Percentiles rank a stretch among this genome's conserved stretches.
phyloP scores from a whole-genome alignment of 2,113 vertebrate genomes.

The Apistogramma diplotaenia region DNA sequence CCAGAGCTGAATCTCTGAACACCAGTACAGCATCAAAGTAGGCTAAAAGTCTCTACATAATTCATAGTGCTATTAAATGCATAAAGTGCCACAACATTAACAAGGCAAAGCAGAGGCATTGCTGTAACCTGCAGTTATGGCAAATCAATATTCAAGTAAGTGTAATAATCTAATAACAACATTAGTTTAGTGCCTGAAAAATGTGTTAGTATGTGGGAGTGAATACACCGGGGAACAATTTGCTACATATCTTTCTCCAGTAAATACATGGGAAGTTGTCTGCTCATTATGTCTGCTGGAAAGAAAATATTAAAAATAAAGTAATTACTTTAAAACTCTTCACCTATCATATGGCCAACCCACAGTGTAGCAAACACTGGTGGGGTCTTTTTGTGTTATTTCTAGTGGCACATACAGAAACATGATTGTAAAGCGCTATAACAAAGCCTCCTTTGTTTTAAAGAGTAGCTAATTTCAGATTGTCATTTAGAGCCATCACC shows the following conservation, averaged over 20 bases:
- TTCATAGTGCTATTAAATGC: conserved; percentile 47
- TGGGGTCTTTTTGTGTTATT: neutral
- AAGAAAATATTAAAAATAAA: conserved; percentile 43
- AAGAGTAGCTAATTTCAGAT: neutral
- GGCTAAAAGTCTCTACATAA: conserved; percentile 29
- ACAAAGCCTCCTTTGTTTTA: neutral
- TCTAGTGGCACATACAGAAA: neutral
- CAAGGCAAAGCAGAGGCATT: conserved; percentile 43
- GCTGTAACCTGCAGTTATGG: conserved; percentile 51
- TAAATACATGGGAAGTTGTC: conserved; percentile 47
- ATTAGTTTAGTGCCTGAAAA: conserved; percentile 36
- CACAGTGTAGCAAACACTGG: neutral
- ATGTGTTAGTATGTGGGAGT: conserved; percentile 49
- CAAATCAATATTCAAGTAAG: conserved; percentile 66
- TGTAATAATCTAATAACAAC: conserved; percentile 63
- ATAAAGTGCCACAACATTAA: conserved; percentile 35
- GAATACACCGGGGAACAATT: conserved; percentile 55
- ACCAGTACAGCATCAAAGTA: conserved; percentile 15
- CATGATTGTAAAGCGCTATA: conserved; percentile 5
- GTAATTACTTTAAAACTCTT: conserved; percentile 36
- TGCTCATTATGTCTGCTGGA: conserved; percentile 30
- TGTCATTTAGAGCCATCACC: neutral
- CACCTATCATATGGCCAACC: neutral
- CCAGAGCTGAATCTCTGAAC: neutral
- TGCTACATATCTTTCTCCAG: conserved; percentile 44